Evolutionary conservation across 2,113 vertebrate genomes (phyloP).

Genomic region (Falco punctatus): DNA sequence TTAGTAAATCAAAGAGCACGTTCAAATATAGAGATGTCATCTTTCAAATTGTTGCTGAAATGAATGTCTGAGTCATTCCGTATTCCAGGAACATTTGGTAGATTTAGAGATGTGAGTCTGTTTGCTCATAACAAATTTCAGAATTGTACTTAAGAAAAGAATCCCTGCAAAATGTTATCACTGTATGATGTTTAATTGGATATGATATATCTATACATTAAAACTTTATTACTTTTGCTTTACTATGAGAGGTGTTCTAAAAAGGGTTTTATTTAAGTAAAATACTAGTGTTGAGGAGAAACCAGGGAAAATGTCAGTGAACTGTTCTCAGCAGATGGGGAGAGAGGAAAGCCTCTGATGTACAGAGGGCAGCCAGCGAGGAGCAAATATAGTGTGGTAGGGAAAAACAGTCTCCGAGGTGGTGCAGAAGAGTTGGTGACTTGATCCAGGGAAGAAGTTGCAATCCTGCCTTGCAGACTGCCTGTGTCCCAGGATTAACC

Average conservation of each 20-base stretch:
- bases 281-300: background rate
- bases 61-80: background rate
- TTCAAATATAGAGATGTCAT: background rate
- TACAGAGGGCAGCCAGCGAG: background rate
- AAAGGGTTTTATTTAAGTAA: background rate
- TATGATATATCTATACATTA: background rate
- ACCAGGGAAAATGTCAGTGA: background rate
- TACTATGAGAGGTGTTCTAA: background rate
- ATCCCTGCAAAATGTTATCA: background rate
- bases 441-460: background rate
- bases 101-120: background rate
- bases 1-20: background rate
- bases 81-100: background rate
- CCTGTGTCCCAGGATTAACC: background rate
- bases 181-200: background rate
- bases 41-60: background rate
- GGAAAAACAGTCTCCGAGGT: background rate
- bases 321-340: background rate
- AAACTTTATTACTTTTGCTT: background rate
- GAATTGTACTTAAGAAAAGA: background rate
- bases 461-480: background rate
- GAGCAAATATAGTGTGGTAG: background rate
- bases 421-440: background rate
- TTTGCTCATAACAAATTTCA: background rate
- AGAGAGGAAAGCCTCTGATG: background rate